Percentiles rank a stretch among this genome's conserved stretches.
phyloP scores from a whole-genome alignment of 1,140 invertebrate species.

The Calliphora vicina region DNA sequence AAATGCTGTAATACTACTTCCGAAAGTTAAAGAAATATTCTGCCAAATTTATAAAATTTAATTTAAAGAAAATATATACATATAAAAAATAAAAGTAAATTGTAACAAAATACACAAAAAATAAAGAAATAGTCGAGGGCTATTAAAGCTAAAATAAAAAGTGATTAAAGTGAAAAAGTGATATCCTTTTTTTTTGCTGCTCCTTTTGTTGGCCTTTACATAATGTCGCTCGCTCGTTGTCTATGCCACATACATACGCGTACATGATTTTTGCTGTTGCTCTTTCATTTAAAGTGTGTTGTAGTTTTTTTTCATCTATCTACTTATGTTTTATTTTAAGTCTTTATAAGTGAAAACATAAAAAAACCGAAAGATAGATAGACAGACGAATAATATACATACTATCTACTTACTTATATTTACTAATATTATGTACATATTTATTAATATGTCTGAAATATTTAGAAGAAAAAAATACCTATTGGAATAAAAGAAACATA shows the following conservation, averaged over 20 bases:
- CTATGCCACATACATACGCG: constrained; percentile 7
- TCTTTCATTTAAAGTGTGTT: not conserved
- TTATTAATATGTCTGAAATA: not conserved
- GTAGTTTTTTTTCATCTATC: not conserved
- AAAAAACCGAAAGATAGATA: not conserved
- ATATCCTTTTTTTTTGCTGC: constrained; percentile 12
- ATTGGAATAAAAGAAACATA: not conserved
- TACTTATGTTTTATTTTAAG: not conserved
- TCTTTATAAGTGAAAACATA: not conserved
- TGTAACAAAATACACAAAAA: not conserved
- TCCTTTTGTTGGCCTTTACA: constrained; percentile 13
- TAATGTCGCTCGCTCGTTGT: constrained; percentile 11
- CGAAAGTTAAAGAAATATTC: not conserved
- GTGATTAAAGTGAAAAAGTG: constrained; percentile 10
- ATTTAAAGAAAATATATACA: not conserved
- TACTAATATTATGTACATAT: not conserved
- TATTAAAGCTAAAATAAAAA: not conserved
- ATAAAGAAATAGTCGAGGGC: not conserved
- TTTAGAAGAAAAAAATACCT: not conserved
- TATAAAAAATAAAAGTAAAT: not conserved
- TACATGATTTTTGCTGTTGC: constrained; percentile 31
- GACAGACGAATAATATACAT: constrained; percentile 8
- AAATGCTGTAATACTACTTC: not conserved
- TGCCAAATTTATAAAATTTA: not conserved
- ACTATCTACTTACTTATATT: not conserved